These are phyloP conservation scores for Maylandia zebra DNA, from an alignment of 2,113 vertebrate genomes.

Conservation along the genomic window DNA sequence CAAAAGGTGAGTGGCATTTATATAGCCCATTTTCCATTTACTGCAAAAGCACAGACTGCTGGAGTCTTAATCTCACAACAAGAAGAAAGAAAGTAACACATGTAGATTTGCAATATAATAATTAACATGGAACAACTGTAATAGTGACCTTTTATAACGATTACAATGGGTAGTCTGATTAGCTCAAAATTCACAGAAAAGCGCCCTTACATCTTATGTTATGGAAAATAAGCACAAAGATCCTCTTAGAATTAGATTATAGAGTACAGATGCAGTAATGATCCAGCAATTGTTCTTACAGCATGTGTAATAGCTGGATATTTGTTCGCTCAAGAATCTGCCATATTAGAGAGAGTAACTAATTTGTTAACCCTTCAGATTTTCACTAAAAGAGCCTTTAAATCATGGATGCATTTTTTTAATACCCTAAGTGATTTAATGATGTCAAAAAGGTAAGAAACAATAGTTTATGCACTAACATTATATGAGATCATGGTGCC, in stretches of 20 bases:
- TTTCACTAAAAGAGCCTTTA: background rate
- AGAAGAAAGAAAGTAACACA: background rate
- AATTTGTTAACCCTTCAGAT: background rate
- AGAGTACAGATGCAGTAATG: background rate
- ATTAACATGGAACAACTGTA: background rate
- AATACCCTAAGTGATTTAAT: background rate
- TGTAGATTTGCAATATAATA: background rate
- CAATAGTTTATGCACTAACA: background rate
- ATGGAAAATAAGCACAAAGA: background rate
- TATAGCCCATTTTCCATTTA: background rate
- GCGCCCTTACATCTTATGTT: background rate
- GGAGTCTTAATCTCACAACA: background rate
- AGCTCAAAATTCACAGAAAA: background rate
- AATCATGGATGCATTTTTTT: background rate
- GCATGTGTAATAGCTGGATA: accelerated
- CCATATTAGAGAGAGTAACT: background rate
- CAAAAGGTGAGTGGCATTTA: background rate
- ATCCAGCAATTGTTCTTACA: background rate
- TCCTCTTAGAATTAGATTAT: background rate
- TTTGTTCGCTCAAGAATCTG: background rate
- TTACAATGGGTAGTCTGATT: background rate
- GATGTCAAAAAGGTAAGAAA: background rate
- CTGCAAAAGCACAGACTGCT: background rate
- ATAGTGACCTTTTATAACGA: background rate
- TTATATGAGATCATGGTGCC: background rate